Conservation (phyloP, 1,140 invertebrate genomes). For the Chymomyza costata region DNA sequence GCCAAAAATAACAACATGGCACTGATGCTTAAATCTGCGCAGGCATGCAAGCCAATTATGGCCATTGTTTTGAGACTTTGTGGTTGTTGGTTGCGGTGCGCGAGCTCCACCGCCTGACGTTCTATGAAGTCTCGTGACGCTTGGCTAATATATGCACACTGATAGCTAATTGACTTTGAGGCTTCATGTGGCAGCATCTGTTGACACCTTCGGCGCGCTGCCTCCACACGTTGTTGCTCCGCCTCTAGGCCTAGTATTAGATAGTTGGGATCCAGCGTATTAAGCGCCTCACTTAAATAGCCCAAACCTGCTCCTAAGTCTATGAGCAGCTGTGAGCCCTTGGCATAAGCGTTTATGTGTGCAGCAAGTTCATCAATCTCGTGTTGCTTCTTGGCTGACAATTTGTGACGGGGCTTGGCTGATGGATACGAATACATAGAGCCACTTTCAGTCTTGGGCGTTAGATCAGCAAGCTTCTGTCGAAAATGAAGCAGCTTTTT, state of each 20-base stretch:
- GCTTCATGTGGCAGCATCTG: conserved; percentile 76
- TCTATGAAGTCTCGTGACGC: conserved; percentile 76
- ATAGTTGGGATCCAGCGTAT: conserved; percentile 77
- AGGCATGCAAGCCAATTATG: conserved; percentile 86
- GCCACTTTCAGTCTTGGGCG: conserved; percentile 47
- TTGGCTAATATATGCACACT: conserved; percentile 77
- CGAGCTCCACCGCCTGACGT: conserved; percentile 61
- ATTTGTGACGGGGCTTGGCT: conserved; percentile 27
- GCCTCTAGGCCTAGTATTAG: conserved; percentile 86
- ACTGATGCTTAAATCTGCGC: conserved; percentile 86
- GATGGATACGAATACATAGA: background rate
- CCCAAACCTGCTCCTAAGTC: conserved; percentile 91
- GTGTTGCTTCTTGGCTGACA: conserved; percentile 82
- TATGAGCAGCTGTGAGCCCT: conserved; percentile 77
- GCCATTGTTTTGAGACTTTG: conserved; percentile 1
- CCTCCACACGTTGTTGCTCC: conserved; percentile 78
- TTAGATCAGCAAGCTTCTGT: conserved; percentile 21
- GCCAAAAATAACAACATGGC: conserved; percentile 83
- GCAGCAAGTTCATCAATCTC: conserved; percentile 81
- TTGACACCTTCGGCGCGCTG: conserved; percentile 80
- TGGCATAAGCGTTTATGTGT: conserved; percentile 77
- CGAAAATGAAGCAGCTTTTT: conserved; percentile 28
- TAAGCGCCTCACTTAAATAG: conserved; percentile 84
- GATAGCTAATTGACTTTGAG: conserved; percentile 77
- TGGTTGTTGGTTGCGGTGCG: conserved; percentile 33